Evolutionary conservation across 1,140 invertebrate genomes (phyloP).

Genomic region (Drosophila sechellia): DNA sequence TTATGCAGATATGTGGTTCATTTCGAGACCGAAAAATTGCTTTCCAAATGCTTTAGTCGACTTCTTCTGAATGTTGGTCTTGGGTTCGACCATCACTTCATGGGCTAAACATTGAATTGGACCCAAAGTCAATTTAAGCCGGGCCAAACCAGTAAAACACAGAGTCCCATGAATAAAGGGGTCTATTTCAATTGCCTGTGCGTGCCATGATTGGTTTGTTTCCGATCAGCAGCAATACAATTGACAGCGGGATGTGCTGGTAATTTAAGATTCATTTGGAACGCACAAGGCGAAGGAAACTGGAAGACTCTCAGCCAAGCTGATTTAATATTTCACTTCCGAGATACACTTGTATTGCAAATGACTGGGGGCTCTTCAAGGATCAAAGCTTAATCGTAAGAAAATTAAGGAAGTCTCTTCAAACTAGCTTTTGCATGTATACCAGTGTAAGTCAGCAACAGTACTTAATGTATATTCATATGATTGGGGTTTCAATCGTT

Average conservation of each 20-base stretch:
- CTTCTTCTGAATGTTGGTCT: background rate
- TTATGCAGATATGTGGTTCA: too few relatives aligned
- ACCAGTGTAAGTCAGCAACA: too few relatives aligned
- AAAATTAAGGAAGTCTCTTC: too few relatives aligned
- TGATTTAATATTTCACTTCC: conserved; percentile 54
- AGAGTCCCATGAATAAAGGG: conserved; percentile 9
- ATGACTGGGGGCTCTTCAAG: background rate
- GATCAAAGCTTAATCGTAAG: too few relatives aligned
- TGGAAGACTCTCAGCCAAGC: conserved; percentile 2
- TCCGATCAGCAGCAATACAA: conserved; percentile 30
- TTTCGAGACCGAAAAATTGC: background rate
- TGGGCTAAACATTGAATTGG: background rate
- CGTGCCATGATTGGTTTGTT: conserved; percentile 33
- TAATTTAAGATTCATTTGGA: conserved; percentile 58
- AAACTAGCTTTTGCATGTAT: too few relatives aligned
- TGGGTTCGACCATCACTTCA: background rate
- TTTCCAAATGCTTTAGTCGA: background rate
- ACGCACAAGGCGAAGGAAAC: conserved; percentile 8
- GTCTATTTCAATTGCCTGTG: conserved; percentile 32
- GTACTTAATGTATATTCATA: too few relatives aligned
- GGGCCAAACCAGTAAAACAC: conserved; percentile 2
- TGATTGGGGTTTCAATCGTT: too few relatives aligned
- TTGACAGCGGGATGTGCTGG: conserved; percentile 52
- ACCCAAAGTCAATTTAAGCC: conserved; percentile 1
- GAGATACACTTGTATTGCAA: background rate